Percentiles rank a stretch among this genome's conserved stretches.
phyloP scores from a whole-genome alignment of 2,797 vertebrate species.

The Capromys pilorides region DNA sequence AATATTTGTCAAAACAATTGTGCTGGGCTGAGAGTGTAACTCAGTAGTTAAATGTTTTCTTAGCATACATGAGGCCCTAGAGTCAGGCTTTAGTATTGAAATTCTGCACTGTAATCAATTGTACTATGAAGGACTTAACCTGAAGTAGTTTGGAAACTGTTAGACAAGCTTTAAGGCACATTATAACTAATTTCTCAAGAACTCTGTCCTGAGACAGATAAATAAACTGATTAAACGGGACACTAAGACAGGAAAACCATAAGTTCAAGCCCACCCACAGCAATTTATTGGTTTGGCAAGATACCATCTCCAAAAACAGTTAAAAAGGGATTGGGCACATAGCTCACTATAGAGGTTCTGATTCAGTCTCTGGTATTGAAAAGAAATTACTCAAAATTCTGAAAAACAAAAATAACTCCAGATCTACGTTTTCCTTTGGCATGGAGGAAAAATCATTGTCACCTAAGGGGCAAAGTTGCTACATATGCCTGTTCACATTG shows the following conservation, averaged over 20 bases:
- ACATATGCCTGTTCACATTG: background rate
- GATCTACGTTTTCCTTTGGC: background rate
- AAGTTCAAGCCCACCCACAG: background rate
- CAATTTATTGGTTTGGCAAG: background rate
- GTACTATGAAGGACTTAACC: background rate
- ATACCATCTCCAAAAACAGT: background rate
- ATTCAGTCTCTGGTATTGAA: background rate
- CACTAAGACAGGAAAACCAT: background rate
- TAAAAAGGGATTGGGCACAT: background rate
- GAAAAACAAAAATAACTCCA: background rate
- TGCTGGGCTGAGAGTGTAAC: background rate
- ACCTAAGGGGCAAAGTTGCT: background rate
- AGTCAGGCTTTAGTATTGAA: background rate
- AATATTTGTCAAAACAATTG: background rate
- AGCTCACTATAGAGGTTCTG: background rate
- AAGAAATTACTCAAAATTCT: constrained; percentile 11
- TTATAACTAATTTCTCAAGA: background rate
- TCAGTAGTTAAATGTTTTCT: background rate
- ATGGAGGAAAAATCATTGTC: background rate
- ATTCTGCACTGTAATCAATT: background rate
- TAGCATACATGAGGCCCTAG: background rate
- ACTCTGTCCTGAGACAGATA: background rate
- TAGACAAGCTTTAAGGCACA: background rate
- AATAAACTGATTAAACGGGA: background rate
- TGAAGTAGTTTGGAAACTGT: background rate